Conservation (phyloP, 1,140 invertebrate species). For the Caenorhabditis elegans region WBcel235 BX284602.5:6958001-6958500, state of each 20-base stretch:
- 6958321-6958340: not conserved
- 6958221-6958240: not conserved
- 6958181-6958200: not conserved
- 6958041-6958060: too few relatives aligned
- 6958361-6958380: not conserved
- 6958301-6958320: too few relatives aligned
- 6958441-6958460: too few relatives aligned
- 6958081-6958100: not conserved
- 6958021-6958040: too few relatives aligned
- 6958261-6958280: too few relatives aligned
- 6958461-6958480: not conserved
- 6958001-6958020: too few relatives aligned
- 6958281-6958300: not conserved
- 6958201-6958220: conserved; percentile 1
- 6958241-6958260: not conserved
- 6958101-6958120: not conserved
- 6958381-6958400: not conserved
- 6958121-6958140: not conserved
- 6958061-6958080: too few relatives aligned
- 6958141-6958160: not conserved
- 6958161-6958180: not conserved
- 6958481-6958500: too few relatives aligned
- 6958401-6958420: too few relatives aligned
- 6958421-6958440: too few relatives aligned
- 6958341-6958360: conserved; percentile 15